Percentiles rank a stretch among this genome's conserved stretches.
Conservation (phyloP, 2,113 vertebrate species). For the Apaloderma vittatum region DNA sequence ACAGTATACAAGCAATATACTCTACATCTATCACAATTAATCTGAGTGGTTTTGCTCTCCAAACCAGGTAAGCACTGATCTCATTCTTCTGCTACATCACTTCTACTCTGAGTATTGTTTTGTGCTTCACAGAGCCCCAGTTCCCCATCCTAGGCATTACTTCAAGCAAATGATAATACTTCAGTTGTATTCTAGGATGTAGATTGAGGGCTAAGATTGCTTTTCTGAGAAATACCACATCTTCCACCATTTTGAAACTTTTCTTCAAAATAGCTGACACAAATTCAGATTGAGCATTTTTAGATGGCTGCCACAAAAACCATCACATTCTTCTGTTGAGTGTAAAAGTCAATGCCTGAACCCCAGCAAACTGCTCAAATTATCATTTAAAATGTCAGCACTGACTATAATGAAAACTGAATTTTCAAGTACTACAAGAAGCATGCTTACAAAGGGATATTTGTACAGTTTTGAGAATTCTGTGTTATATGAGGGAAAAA, state of each 20-base stretch:
- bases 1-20: not conserved
- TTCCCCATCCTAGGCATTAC: not conserved
- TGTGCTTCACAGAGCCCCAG: not conserved
- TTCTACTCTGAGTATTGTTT: not conserved
- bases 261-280: not conserved
- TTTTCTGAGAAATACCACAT: conserved; percentile 7
- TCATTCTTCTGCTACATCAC: not conserved
- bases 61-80: not conserved
- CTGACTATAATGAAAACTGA: not conserved
- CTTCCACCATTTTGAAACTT: not conserved
- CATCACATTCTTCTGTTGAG: not conserved
- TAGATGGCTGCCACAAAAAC: not conserved
- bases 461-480: not conserved
- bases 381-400: not conserved
- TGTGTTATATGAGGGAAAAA: not conserved
- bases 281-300: not conserved
- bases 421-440: not conserved
- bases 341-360: not conserved
- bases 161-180: not conserved
- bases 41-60: not conserved
- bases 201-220: not conserved
- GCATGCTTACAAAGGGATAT: not conserved
- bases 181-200: not conserved
- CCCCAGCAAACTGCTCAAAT: conserved; percentile 2
- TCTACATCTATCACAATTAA: not conserved